Evolutionary conservation across 2,888 invertebrate species (phyloP).

Genomic region (Falcaria lacertinaria): DNA sequence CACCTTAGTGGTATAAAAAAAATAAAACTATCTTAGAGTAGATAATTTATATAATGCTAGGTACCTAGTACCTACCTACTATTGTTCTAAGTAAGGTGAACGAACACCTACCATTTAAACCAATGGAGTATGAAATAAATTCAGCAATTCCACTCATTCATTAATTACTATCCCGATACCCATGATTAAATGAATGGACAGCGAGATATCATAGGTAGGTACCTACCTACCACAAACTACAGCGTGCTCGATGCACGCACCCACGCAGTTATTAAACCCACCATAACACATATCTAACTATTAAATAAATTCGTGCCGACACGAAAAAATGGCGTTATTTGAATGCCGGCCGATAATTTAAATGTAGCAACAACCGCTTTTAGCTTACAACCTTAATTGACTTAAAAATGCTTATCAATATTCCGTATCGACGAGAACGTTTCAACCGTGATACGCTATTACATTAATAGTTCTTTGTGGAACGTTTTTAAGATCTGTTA

Average conservation of each 20-base stretch:
- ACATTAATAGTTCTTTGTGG: conserved; percentile 25
- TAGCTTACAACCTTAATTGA: conserved; percentile 80
- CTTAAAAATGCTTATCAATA: conserved; percentile 80
- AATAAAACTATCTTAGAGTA: too few species aligned
- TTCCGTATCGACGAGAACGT: conserved; percentile 34
- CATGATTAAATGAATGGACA: conserved; percentile 56
- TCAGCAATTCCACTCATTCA: conserved; percentile 33
- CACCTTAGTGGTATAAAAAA: too few species aligned
- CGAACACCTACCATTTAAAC: too few species aligned
- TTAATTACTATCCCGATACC: conserved; percentile 38
- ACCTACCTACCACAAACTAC: not conserved
- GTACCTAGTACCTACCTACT: too few species aligned
- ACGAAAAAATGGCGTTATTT: conserved; percentile 79
- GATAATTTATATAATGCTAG: too few species aligned
- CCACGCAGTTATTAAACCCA: conserved; percentile 46
- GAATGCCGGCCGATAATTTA: conserved; percentile 79
- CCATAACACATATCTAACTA: conserved; percentile 64
- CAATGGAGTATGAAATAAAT: too few species aligned
- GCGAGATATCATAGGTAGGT: conserved; percentile 29
- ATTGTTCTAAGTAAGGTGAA: too few species aligned
- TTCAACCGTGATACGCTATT: conserved; percentile 17
- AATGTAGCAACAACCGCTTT: conserved; percentile 80
- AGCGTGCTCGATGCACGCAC: conserved; percentile 15
- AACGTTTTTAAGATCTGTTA: conserved; percentile 27
- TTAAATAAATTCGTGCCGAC: conserved; percentile 78